A percentile compares a stretch with the other conserved stretches of the same genome.
phyloP scores from a whole-genome alignment of 2,797 vertebrate genomes.

The Sebastes reedi region DNA sequence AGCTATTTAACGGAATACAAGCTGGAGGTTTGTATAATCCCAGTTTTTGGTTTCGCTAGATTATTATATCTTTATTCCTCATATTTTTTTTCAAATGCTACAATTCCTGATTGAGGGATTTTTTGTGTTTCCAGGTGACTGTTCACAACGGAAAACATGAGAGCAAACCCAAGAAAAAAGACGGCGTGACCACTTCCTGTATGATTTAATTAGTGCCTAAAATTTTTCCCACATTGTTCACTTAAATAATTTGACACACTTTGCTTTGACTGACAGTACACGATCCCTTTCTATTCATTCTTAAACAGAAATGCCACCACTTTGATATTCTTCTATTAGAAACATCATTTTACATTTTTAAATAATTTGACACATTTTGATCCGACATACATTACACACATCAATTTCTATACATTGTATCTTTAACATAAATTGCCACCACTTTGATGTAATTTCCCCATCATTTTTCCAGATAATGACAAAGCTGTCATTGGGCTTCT shows the following conservation, averaged over 20 bases:
- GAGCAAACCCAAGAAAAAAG: fast-evolving
- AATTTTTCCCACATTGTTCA: not conserved
- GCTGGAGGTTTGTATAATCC: constrained; percentile 58
- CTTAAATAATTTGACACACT: not conserved
- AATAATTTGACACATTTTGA: not conserved
- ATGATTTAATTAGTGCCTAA: not conserved
- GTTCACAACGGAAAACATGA: fast-evolving
- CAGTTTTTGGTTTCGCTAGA: not conserved
- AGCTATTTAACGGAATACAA: constrained; percentile 61
- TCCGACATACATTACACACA: not conserved
- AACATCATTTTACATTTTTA: not conserved
- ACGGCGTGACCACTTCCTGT: constrained; percentile 17
- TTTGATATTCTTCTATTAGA: not conserved
- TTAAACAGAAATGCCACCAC: not conserved
- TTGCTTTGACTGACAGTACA: not conserved
- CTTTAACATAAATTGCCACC: not conserved
- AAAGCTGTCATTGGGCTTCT: constrained; percentile 88
- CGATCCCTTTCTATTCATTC: not conserved
- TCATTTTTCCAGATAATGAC: constrained; percentile 84
- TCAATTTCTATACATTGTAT: not conserved
- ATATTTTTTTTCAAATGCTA: not conserved
- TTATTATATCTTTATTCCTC: not conserved
- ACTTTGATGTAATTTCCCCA: not conserved
- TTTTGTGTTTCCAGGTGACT: constrained; percentile 48
- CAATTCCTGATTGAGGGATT: not conserved